Conservation (phyloP, 2,888 invertebrate genomes). For the Spialia ferax region DNA sequence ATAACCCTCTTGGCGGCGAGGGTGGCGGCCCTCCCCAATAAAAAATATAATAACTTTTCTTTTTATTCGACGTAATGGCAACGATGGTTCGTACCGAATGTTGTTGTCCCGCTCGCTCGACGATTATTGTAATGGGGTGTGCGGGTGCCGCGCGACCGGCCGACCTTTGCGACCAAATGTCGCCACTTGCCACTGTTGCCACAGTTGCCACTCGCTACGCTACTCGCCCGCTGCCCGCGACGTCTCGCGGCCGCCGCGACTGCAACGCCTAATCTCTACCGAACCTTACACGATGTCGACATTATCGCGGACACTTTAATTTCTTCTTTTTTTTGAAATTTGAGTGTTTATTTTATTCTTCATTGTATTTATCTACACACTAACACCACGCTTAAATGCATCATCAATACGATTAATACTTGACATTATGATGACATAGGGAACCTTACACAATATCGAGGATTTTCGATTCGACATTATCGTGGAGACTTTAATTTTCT, state of each 20-base stretch:
- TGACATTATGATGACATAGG: no score
- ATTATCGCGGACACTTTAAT: background rate
- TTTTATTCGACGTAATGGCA: slow-evolving; percentile 85
- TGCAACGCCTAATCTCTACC: background rate
- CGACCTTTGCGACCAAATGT: slow-evolving; percentile 48
- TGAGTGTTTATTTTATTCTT: no score
- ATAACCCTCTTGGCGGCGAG: slow-evolving; percentile 85
- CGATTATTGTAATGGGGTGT: slow-evolving; percentile 80
- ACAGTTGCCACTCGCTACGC: background rate
- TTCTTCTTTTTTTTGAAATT: background rate
- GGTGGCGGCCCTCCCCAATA: slow-evolving; percentile 84
- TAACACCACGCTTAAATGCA: no score
- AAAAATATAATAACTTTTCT: slow-evolving; percentile 87
- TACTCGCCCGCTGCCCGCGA: no score
- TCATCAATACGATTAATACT: no score
- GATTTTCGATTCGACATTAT: no score
- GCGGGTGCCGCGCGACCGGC: slow-evolving; percentile 40
- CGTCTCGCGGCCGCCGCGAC: background rate
- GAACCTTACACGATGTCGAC: background rate
- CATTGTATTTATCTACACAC: no score
- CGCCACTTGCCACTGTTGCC: slow-evolving; percentile 12
- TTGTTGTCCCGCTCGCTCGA: slow-evolving; percentile 73
- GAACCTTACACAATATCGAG: no score
- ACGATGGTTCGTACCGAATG: slow-evolving; percentile 82
- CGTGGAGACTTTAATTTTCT: no score